phyloP scores from a whole-genome alignment of 1,140 invertebrate species.

The Holcopasites calliopsidis region DNA sequence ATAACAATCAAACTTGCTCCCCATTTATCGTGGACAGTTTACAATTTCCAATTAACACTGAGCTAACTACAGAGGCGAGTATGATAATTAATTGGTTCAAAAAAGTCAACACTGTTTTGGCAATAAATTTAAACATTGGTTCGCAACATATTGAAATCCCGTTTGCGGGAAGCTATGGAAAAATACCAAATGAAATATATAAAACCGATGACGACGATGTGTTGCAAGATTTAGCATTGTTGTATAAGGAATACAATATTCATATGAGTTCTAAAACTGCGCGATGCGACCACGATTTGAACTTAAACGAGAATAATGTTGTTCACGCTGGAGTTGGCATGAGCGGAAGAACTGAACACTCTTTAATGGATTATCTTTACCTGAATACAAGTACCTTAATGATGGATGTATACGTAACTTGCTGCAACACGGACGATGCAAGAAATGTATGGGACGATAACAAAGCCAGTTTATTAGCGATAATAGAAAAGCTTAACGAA shows the following conservation, averaged over 20 bases:
- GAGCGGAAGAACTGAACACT: conserved; percentile 57
- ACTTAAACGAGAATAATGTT: conserved; percentile 60
- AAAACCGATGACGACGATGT: conserved; percentile 66
- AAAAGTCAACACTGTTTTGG: conserved; percentile 68
- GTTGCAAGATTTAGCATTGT: conserved; percentile 62
- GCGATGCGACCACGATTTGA: conserved; percentile 50
- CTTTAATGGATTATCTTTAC: conserved; percentile 74
- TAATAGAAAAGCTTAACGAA: conserved; percentile 64
- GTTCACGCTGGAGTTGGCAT: conserved; percentile 62
- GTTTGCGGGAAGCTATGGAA: conserved; percentile 58
- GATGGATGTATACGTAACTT: conserved; percentile 74
- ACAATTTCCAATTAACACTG: conserved; percentile 57
- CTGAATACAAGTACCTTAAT: conserved; percentile 72
- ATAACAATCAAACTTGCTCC: conserved; percentile 63
- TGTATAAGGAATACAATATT: conserved; percentile 67
- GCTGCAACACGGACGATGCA: conserved; percentile 72
- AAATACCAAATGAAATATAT: conserved; percentile 25
- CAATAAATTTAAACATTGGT: conserved; percentile 74
- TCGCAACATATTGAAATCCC: conserved; percentile 75
- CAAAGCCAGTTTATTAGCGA: conserved; percentile 65
- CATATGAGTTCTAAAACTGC: conserved; percentile 53
- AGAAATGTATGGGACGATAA: conserved; percentile 70
- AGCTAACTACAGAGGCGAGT: conserved; percentile 55
- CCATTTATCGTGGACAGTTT: conserved; percentile 45
- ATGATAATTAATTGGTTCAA: conserved; percentile 72